Evolutionary conservation across 1,140 invertebrate genomes (phyloP).

Genomic region (Eufriesea mexicana): DNA sequence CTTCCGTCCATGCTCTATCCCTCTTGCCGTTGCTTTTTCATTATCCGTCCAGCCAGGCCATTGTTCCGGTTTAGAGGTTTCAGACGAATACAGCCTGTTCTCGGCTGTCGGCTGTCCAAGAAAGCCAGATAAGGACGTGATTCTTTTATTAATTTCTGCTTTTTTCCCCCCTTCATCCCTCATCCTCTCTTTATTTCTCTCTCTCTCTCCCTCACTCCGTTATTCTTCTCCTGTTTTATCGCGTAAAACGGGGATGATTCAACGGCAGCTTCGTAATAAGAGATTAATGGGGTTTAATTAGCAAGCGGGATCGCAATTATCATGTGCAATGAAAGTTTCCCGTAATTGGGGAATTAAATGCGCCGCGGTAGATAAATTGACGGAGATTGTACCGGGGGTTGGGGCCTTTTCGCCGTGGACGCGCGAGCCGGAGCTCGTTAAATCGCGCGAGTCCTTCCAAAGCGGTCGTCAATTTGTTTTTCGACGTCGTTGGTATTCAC

Average conservation of each 20-base stretch:
- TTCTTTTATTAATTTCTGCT: conserved; percentile 35
- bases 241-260: conserved; percentile 29
- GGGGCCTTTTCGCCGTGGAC: background rate
- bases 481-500: background rate
- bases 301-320: conserved; percentile 39
- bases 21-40: conserved; percentile 2
- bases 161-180: no score
- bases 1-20: background rate
- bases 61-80: conserved; percentile 50
- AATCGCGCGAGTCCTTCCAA: background rate
- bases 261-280: conserved; percentile 33
- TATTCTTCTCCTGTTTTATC: background rate
- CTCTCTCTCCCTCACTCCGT: background rate
- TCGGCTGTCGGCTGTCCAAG: background rate
- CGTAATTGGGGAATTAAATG: conserved; percentile 51
- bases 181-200: background rate
- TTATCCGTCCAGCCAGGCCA: conserved; percentile 36
- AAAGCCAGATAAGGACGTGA: conserved; percentile 29
- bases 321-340: conserved; percentile 41
- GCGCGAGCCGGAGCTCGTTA: background rate
- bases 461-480: background rate
- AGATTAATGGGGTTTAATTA: conserved; percentile 48
- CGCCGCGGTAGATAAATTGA: conserved; percentile 38
- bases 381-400: conserved; percentile 22
- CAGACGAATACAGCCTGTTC: conserved; percentile 8